Base-by-base conservation (phyloP, 2,888 invertebrate species). In the Arge pagana region DNA sequence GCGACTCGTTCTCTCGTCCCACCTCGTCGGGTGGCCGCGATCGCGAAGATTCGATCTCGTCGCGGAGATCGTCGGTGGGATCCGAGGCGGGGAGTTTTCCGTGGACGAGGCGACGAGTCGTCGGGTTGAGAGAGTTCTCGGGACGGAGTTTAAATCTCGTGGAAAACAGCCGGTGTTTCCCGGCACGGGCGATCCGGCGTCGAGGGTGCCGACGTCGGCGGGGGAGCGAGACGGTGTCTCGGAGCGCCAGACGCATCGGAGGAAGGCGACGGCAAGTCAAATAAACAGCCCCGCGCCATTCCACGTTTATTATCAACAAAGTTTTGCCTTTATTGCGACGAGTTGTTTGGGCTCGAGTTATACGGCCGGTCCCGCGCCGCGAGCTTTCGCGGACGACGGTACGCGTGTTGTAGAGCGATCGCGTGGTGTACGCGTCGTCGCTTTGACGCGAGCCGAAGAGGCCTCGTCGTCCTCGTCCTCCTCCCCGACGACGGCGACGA, bases 261-360 rank as follows among this genome's bases (percentile, higher is more conserved):
- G 57, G 51, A 57, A 54, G 62, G 55, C 61, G 57, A 51, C 59
- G 58, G 60, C 58, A 64, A 54, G 61, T 51, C 59, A 69, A 69
- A 70, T 63, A 70, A 71, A 70, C 71, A 68, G 50, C 56, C 57
- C 56, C 53, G 58, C 53, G 56, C 63, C 62, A 60, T 64, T 65
- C 63, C 49, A 53, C 45, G 69, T 71, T 70, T 70, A 70, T 71
- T 70, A 68, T 68, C 67, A 61, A 53, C 62, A 60, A 66, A 66
- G 64, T 53, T 64, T 57, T 54, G 57, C 59, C 65, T 70, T 70
- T 69, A 70, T 68, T 67, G 53, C 65, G 60, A 59, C 54, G 61
- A 60, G 62, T 61, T 66, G 71, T 67, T 70, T 69, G 23, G 56
- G 54, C 56, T 35, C n/a, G 19, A 45, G 33, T 39, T 4, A 1